Conservation (phyloP, 2,113 vertebrate genomes). For the Aptenodytes forsteri region DNA sequence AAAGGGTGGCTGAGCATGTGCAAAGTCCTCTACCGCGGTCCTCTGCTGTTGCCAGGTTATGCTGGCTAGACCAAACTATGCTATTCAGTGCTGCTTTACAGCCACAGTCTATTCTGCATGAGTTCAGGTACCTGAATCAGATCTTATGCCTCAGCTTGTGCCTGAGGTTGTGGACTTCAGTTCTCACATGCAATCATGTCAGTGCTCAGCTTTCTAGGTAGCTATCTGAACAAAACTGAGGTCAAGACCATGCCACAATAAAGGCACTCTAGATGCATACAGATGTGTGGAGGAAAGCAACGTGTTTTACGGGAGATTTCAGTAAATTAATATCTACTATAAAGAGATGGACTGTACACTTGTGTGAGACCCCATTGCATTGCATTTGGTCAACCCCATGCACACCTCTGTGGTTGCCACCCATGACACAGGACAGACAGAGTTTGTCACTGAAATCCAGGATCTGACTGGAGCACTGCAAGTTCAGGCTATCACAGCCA, state of each 20-base stretch:
- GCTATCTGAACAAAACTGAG: not conserved
- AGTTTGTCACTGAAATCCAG: not conserved
- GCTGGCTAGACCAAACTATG: not conserved
- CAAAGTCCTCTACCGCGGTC: not conserved
- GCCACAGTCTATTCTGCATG: not conserved
- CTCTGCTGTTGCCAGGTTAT: not conserved
- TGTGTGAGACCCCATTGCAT: not conserved
- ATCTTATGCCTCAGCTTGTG: not conserved
- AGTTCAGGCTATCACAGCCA: not conserved
- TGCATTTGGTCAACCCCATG: not conserved
- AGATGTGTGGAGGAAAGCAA: not conserved
- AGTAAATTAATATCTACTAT: not conserved
- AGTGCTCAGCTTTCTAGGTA: not conserved
- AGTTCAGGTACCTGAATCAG: not conserved
- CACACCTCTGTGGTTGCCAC: not conserved
- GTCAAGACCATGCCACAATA: not conserved
- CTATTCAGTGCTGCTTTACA: not conserved
- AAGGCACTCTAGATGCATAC: not conserved
- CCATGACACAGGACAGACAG: not conserved
- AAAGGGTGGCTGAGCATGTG: not conserved
- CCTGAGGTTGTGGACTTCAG: not conserved
- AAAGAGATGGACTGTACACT: not conserved
- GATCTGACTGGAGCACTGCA: not conserved
- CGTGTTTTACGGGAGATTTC: rapidly evolving
- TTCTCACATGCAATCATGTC: not conserved